Percentiles rank a stretch among this genome's conserved stretches.
Evolutionary conservation across 1,140 invertebrate genomes (phyloP).

Genomic region (Hestina assimilis): DNA sequence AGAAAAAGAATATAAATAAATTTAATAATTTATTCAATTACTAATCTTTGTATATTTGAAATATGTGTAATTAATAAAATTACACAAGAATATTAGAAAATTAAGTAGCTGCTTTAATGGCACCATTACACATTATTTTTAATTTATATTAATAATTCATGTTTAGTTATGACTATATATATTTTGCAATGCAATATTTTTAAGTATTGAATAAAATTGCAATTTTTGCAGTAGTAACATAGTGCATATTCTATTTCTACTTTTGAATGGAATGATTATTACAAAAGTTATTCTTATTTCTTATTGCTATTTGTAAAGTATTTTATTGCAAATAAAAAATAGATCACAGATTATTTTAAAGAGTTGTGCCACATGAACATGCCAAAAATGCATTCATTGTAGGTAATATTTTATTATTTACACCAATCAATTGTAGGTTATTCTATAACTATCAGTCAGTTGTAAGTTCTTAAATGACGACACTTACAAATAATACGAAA

Average conservation of each 20-base stretch:
- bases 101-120: constrained; percentile 37
- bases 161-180: background rate
- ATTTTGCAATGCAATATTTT: background rate
- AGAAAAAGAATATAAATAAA: constrained; percentile 12
- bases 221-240: background rate
- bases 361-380: constrained; percentile 50
- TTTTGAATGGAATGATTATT: constrained; percentile 3
- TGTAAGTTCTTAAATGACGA: constrained; percentile 30
- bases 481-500: constrained; percentile 30
- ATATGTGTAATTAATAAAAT: constrained; percentile 39
- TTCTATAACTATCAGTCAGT: constrained; percentile 47
- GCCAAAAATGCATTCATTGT: constrained; percentile 18
- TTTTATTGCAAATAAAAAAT: constrained; percentile 35
- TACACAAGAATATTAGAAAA: constrained; percentile 33
- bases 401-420: constrained; percentile 31
- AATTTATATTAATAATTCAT: background rate
- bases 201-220: background rate
- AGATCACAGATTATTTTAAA: constrained; percentile 53
- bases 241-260: constrained; percentile 11
- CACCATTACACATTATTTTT: constrained; percentile 26
- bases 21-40: constrained; percentile 36
- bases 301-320: constrained; percentile 20
- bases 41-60: constrained; percentile 44
- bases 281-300: constrained; percentile 12
- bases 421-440: constrained; percentile 32